Conservation (phyloP, 2,888 invertebrate species). For the Pseudeuparius sepicola region DNA sequence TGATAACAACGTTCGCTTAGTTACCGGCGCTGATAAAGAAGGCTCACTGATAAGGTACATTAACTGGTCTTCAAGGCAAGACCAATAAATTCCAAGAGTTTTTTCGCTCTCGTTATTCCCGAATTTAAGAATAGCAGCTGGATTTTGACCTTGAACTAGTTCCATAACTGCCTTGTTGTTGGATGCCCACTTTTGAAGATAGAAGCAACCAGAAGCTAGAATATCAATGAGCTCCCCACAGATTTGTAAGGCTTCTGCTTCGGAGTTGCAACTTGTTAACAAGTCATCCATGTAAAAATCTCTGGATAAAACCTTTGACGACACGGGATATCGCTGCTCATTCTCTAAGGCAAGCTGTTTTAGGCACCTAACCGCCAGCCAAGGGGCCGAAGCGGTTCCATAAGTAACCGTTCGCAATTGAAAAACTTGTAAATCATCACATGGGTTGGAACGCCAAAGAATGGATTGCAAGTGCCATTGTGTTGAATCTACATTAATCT, state of each 20-base stretch:
- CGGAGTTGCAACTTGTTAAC: conserved; percentile 4
- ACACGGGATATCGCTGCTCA: conserved; percentile 1
- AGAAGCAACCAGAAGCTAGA: conserved; percentile 7
- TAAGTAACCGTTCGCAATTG: conserved; percentile 12
- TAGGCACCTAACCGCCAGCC: conserved; percentile 10
- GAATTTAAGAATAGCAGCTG: conserved; percentile 1
- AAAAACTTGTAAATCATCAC: conserved; percentile 1
- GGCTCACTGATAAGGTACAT: conserved; percentile 3
- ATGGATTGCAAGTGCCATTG: conserved; percentile 7
- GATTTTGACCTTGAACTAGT: background rate
- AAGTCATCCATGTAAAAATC: conserved; percentile 15
- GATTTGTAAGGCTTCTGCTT: background rate
- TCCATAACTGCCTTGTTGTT: background rate
- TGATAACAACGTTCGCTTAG: conserved; percentile 10
- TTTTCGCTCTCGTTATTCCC: conserved; percentile 8
- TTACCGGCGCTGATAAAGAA: conserved; percentile 3
- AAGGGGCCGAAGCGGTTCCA: conserved; percentile 10
- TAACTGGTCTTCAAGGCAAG: conserved; percentile 4
- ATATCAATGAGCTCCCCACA: conserved; percentile 3
- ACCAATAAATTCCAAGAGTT: conserved; percentile 12
- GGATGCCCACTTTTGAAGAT: conserved; percentile 12
- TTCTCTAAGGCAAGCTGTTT: conserved; percentile 8
- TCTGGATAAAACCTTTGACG: conserved; percentile 4
- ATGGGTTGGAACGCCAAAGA: conserved; percentile 7
- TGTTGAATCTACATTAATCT: conserved; percentile 3